phyloP scores from a whole-genome alignment of 2,888 invertebrate species.

The Leucophenga maculata region DNA sequence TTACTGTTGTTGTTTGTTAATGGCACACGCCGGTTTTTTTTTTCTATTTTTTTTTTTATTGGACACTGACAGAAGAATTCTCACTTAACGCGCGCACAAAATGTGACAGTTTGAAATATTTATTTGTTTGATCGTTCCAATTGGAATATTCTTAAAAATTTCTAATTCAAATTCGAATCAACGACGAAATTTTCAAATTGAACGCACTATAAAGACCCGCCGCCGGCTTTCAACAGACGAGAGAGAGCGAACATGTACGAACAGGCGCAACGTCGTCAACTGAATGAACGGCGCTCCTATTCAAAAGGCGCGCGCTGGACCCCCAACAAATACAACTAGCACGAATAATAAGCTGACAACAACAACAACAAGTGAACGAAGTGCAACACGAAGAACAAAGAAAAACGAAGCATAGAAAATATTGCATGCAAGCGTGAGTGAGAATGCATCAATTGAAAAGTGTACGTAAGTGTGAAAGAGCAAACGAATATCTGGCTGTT shows the following conservation, averaged over 20 bases:
- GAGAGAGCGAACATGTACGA: conserved; percentile 61
- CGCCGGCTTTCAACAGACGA: conserved; percentile 1
- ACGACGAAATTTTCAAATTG: background rate
- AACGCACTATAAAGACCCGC: background rate
- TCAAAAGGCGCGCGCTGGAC: conserved; percentile 60
- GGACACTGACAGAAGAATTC: background rate
- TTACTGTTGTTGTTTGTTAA: no score
- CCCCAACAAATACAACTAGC: conserved; percentile 57
- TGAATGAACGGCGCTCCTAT: conserved; percentile 65
- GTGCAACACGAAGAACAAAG: conserved; percentile 52
- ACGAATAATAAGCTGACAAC: conserved; percentile 24
- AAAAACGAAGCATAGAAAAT: conserved; percentile 51
- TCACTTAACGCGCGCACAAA: background rate
- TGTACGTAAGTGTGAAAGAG: conserved; percentile 35
- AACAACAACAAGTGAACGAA: conserved; percentile 39
- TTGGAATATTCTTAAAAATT: no score
- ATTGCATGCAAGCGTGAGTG: conserved; percentile 24
- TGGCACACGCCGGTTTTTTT: conserved; percentile 53
- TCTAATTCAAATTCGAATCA: no score
- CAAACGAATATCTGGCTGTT: conserved; percentile 31
- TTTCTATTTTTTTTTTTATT: conserved; percentile 13
- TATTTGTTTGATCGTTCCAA: no score
- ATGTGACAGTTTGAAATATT: no score
- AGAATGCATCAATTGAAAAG: conserved; percentile 34
- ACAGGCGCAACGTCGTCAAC: conserved; percentile 70